Percentiles rank a stretch among this genome's conserved stretches.
Evolutionary conservation across 2,888 invertebrate genomes (phyloP).

Genomic region (Stramonita haemastoma): DNA sequence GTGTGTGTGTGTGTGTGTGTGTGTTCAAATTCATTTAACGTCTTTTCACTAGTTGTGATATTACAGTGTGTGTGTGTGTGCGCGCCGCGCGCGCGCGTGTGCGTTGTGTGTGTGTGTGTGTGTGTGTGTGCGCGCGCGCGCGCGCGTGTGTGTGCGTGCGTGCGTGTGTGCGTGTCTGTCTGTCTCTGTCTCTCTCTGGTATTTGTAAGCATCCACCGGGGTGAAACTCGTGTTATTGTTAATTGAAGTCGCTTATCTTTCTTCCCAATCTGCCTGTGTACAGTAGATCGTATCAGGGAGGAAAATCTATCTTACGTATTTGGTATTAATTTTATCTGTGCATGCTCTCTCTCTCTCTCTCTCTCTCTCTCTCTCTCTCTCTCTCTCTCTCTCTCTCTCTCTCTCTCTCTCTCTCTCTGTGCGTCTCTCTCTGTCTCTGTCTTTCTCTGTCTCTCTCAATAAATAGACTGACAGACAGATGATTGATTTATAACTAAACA

Average conservation of each 20-base stretch:
- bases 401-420: neutral
- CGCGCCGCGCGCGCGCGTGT: conserved; percentile 6
- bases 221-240: too few relatives aligned
- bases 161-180: conserved; percentile 5
- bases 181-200: neutral
- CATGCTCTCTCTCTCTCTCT: too few relatives aligned
- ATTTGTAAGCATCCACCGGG: too few relatives aligned
- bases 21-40: neutral
- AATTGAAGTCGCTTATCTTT: too few relatives aligned
- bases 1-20: conserved; percentile 15
- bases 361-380: too few relatives aligned
- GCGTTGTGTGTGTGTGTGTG: neutral
- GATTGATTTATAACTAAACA: neutral
- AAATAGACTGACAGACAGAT: neutral
- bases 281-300: too few relatives aligned
- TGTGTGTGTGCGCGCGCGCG: conserved; percentile 18
- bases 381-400: too few relatives aligned
- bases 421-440: neutral
- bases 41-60: too few relatives aligned
- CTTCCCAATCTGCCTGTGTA: too few relatives aligned
- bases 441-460: neutral
- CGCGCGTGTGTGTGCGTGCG: neutral
- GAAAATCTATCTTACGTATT: too few relatives aligned
- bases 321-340: too few relatives aligned
- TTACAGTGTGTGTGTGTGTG: neutral